Percentiles rank a stretch among this genome's conserved stretches.
phyloP scores from a whole-genome alignment of 2,113 vertebrate species.

The Scomber colias region DNA sequence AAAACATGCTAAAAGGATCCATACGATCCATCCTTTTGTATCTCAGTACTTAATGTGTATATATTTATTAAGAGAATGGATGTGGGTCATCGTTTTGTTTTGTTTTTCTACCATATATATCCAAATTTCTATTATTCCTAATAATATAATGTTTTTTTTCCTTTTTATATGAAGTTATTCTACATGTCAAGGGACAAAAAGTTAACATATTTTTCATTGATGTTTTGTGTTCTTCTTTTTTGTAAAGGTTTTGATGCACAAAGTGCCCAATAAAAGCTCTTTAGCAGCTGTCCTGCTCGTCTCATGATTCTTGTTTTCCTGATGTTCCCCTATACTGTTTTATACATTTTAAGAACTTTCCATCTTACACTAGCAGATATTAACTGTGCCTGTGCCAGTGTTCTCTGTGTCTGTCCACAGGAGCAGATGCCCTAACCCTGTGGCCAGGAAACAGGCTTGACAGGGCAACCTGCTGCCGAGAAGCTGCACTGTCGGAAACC shows the following conservation, averaged over 20 bases:
- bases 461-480: slow-evolving; percentile 49
- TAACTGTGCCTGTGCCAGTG: slow-evolving; percentile 41
- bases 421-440: slow-evolving; percentile 62
- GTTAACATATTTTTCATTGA: slow-evolving; percentile 57
- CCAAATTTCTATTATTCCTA: slow-evolving; percentile 73
- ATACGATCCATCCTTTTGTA: slow-evolving; percentile 71
- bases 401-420: slow-evolving; percentile 55
- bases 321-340: not conserved
- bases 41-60: slow-evolving; percentile 84
- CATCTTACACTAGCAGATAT: slow-evolving; percentile 15
- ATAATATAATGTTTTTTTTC: slow-evolving; percentile 73
- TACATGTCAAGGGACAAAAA: slow-evolving; percentile 66
- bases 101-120: slow-evolving; percentile 73
- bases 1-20: slow-evolving; percentile 37
- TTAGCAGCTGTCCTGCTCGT: slow-evolving; percentile 8
- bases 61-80: slow-evolving; percentile 86
- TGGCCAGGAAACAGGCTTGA: slow-evolving; percentile 70
- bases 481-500: slow-evolving; percentile 41
- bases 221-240: slow-evolving; percentile 41
- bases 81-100: slow-evolving; percentile 71
- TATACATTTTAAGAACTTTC: not conserved
- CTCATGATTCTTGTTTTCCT: not conserved
- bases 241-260: slow-evolving; percentile 67
- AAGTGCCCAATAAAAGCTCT: slow-evolving; percentile 78
- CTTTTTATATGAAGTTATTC: slow-evolving; percentile 78